Conservation (phyloP, 2,888 invertebrate genomes). For the Tiliacea citrago region DNA sequence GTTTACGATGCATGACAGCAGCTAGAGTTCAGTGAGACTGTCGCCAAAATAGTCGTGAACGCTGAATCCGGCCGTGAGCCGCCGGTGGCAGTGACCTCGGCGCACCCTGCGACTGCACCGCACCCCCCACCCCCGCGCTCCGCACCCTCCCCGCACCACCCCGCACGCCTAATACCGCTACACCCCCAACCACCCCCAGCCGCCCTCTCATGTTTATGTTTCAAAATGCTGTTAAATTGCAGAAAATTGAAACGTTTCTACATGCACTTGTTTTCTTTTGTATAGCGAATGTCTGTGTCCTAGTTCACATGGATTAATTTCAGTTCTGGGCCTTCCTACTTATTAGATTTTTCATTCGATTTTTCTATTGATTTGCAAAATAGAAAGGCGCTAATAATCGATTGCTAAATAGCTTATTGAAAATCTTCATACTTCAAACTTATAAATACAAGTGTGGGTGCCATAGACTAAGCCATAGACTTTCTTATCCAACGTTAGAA, state of each 20-base stretch:
- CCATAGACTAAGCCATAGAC: too few species aligned
- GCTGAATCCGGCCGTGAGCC: conserved; percentile 84
- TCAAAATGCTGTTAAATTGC: conserved; percentile 60
- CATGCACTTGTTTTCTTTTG: conserved; percentile 43
- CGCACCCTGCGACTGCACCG: conserved; percentile 90
- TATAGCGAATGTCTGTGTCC: conserved; percentile 43
- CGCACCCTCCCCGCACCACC: conserved; percentile 62
- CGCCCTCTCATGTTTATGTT: conserved; percentile 61
- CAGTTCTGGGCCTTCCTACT: conserved; percentile 12
- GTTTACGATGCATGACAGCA: conserved; percentile 43
- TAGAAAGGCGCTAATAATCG: neutral
- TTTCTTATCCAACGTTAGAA: neutral
- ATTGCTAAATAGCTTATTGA: conserved; percentile 9
- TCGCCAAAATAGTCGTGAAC: conserved; percentile 84
- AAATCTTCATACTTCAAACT: conserved; percentile 1
- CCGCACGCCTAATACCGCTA: conserved; percentile 69
- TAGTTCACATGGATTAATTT: conserved; percentile 50
- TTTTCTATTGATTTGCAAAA: neutral
- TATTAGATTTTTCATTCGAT: neutral
- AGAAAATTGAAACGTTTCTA: conserved; percentile 51
- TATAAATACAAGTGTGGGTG: neutral
- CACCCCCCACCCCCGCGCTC: conserved; percentile 72
- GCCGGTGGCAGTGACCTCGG: conserved; percentile 92
- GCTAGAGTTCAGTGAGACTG: conserved; percentile 77
- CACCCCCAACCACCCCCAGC: conserved; percentile 56